Evolutionary conservation across 2,113 vertebrate genomes (phyloP).

Genomic region (Dromaius novaehollandiae): DNA sequence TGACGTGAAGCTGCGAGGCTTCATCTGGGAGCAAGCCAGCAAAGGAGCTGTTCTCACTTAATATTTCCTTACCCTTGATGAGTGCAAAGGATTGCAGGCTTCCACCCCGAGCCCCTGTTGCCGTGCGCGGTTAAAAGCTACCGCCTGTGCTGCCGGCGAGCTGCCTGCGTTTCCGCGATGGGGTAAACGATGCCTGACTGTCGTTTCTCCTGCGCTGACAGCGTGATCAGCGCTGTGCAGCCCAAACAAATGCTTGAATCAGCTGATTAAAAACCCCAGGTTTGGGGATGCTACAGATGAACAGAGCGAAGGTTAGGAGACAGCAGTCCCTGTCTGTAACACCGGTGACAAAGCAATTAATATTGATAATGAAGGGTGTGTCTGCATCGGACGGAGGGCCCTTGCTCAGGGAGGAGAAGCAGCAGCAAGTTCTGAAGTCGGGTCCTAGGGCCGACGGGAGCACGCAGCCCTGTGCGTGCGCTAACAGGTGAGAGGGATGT

Average conservation of each 20-base stretch:
- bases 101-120: background rate
- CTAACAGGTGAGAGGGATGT: background rate
- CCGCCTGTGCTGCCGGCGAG: rapidly evolving
- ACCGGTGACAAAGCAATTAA: rapidly evolving
- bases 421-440: background rate
- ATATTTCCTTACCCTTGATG: background rate
- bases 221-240: background rate
- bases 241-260: background rate
- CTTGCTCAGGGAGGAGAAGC: rapidly evolving
- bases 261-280: background rate
- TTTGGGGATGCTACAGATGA: background rate
- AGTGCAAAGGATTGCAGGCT: background rate
- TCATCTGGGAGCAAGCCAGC: background rate
- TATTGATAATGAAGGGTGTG: background rate
- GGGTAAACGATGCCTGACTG: background rate
- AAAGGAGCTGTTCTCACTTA: background rate
- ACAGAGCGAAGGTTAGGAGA: background rate
- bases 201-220: background rate
- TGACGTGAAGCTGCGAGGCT: background rate
- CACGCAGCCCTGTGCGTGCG: background rate
- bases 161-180: background rate
- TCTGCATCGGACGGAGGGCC: no score
- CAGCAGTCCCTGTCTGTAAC: rapidly evolving
- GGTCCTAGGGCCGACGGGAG: background rate
- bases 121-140: background rate